Conservation (phyloP, 1,140 invertebrate genomes). For the Cryptotermes secundus region DNA sequence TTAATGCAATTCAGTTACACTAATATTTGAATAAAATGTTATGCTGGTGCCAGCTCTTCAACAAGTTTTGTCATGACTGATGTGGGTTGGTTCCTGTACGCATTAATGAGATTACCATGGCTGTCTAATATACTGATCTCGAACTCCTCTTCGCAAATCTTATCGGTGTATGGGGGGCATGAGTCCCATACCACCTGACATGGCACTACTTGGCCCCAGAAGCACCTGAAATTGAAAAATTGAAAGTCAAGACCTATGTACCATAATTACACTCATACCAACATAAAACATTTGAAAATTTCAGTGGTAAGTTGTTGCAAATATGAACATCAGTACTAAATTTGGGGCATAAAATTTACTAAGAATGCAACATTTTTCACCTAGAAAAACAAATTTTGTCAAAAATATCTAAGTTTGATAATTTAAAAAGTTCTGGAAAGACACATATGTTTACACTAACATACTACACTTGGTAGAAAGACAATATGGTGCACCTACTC, state of each 20-base stretch:
- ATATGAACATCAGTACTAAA: too few species aligned
- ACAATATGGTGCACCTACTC: too few species aligned
- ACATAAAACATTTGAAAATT: neutral
- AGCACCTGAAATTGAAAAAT: conserved; percentile 50
- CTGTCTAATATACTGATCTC: neutral
- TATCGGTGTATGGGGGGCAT: conserved; percentile 57
- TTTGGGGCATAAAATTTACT: too few species aligned
- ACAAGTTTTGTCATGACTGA: neutral
- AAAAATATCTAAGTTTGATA: too few species aligned
- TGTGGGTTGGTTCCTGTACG: neutral
- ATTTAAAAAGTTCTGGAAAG: too few species aligned
- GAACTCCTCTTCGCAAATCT: conserved; percentile 39
- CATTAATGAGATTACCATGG: neutral
- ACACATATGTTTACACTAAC: too few species aligned
- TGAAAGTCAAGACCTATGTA: too few species aligned
- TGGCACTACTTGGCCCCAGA: conserved; percentile 55
- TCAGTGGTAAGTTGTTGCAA: conserved; percentile 35
- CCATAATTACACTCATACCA: neutral
- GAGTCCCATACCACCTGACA: conserved; percentile 43
- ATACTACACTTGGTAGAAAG: too few species aligned
- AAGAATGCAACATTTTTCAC: too few species aligned
- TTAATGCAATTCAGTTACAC: neutral
- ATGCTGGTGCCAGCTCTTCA: neutral
- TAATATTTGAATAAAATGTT: neutral
- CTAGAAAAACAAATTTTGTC: too few species aligned